A percentile compares a stretch with the other conserved stretches of the same genome.
phyloP scores from a whole-genome alignment of 1,140 invertebrate genomes.

The Pachypsylla venusta region DNA sequence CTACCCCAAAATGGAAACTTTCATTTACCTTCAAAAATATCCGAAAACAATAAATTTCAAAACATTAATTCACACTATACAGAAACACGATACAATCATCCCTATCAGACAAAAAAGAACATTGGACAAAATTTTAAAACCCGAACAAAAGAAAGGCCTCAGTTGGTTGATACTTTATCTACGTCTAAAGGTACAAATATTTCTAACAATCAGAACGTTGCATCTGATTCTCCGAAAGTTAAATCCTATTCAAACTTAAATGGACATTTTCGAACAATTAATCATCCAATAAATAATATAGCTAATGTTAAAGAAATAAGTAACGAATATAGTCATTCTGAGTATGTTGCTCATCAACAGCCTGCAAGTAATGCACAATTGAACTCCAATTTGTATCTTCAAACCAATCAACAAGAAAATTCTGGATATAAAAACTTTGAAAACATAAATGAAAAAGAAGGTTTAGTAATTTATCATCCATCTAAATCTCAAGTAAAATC shows the following conservation, averaged over 20 bases:
- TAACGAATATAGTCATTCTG: no score
- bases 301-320: no score
- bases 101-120: background rate
- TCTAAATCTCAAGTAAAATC: background rate
- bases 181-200: background rate
- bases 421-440: background rate
- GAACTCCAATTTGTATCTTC: no score
- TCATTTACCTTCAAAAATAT: background rate
- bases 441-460: background rate
- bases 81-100: background rate
- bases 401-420: constrained; percentile 1
- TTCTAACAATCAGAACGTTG: background rate
- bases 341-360: no score
- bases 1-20: background rate
- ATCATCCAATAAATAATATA: no score
- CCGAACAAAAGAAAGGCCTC: background rate
- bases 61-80: background rate
- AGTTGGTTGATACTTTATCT: background rate
- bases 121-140: background rate
- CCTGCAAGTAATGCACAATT: no score
- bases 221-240: background rate
- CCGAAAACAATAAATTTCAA: background rate
- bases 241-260: background rate
- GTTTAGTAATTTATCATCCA: background rate
- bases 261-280: no score